phyloP scores from a whole-genome alignment of 2,888 invertebrate genomes.

The Trachelus troglodyta region DNA sequence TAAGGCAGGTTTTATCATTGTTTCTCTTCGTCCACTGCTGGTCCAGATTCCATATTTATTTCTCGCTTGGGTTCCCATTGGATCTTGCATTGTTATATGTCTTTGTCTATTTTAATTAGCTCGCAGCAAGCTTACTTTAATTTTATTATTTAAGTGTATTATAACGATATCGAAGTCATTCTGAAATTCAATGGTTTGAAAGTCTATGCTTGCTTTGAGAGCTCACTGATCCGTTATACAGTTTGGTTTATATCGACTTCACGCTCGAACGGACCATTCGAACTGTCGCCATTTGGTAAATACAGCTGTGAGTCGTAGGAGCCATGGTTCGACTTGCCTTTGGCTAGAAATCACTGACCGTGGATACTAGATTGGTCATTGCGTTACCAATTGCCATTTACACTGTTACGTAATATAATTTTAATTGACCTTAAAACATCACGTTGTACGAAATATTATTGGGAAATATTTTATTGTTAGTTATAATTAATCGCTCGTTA shows the following conservation, averaged over 20 bases:
- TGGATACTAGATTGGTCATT: not conserved
- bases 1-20: not conserved
- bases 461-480: not conserved
- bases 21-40: too few relatives aligned
- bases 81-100: not conserved
- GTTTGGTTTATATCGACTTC: not conserved
- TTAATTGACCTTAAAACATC: not conserved
- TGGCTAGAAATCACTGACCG: not conserved
- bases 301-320: not conserved
- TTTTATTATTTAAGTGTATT: not conserved
- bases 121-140: not conserved
- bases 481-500: not conserved
- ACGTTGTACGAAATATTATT: not conserved
- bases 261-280: not conserved
- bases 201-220: not conserved
- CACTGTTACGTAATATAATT: not conserved
- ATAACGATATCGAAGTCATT: not conserved
- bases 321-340: not conserved
- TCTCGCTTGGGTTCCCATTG: not conserved
- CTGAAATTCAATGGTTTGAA: not conserved
- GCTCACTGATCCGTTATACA: not conserved
- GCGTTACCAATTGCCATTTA: not conserved
- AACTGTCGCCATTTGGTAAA: not conserved
- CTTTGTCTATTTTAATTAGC: not conserved
- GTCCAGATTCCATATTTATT: not conserved